A percentile compares a stretch with the other conserved stretches of the same genome.
Conservation (phyloP, 2,113 vertebrate genomes). For the Ictalurus punctatus region DNA sequence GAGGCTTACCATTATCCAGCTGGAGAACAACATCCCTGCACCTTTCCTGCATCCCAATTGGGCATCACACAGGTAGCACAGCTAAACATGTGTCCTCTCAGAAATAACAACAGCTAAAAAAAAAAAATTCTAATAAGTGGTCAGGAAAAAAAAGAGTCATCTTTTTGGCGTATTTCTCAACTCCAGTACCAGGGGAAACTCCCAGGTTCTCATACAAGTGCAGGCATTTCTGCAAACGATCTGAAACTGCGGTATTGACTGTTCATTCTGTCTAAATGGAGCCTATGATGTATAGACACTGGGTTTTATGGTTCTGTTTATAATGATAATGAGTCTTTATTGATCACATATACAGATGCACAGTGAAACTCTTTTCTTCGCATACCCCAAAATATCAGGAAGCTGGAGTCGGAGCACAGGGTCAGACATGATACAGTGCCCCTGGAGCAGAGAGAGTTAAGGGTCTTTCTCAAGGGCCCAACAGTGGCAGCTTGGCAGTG, state of each 20-base stretch:
- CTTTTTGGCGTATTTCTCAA: neutral
- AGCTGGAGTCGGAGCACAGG: no score
- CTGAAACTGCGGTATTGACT: neutral
- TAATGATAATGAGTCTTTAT: no score
- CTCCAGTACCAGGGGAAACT: no score
- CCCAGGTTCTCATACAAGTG: neutral
- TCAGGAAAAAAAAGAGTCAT: neutral
- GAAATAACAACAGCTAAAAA: neutral
- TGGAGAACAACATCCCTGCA: slow-evolving; percentile 92
- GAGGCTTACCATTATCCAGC: slow-evolving; percentile 92
- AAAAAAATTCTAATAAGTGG: neutral
- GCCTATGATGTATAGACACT: neutral
- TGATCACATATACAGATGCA: no score
- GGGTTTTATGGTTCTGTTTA: neutral
- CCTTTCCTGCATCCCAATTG: slow-evolving; percentile 98
- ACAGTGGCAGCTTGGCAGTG: no score
- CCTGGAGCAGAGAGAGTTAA: no score
- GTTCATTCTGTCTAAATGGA: neutral
- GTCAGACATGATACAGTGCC: no score
- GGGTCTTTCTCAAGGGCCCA: no score
- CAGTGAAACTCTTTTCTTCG: no score
- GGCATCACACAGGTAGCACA: slow-evolving; percentile 93
- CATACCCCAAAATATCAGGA: no score
- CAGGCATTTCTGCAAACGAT: neutral
- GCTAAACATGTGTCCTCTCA: neutral